phyloP scores from a whole-genome alignment of 2,113 vertebrate species.

The Hippocampus comes region DNA sequence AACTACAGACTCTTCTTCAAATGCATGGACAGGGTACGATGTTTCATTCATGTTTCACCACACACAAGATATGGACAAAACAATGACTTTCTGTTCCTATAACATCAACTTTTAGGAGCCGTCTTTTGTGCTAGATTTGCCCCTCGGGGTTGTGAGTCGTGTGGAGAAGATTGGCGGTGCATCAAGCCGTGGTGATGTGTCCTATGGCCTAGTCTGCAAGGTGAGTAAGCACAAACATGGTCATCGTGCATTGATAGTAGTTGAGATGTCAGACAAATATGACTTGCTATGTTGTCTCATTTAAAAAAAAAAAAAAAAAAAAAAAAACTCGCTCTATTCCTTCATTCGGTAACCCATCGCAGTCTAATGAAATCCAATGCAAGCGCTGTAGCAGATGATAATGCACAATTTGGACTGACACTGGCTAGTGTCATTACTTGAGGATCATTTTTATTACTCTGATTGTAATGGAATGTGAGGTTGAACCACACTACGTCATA shows the following conservation, averaged over 20 bases:
- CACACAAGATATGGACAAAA: neutral
- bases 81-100: slow-evolving; percentile 4
- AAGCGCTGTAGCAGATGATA: too few relatives aligned
- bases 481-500: too few relatives aligned
- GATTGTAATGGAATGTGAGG: too few relatives aligned
- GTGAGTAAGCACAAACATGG: slow-evolving; percentile 60
- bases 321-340: too few relatives aligned
- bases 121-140: slow-evolving; percentile 89
- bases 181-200: slow-evolving; percentile 86
- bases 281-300: too few relatives aligned
- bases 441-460: too few relatives aligned
- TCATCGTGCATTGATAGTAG: neutral
- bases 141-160: slow-evolving; percentile 91
- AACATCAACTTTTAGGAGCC: slow-evolving; percentile 77
- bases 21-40: slow-evolving; percentile 86
- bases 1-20: slow-evolving; percentile 96
- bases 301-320: too few relatives aligned
- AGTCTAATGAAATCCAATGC: too few relatives aligned
- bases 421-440: too few relatives aligned
- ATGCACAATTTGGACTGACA: too few relatives aligned
- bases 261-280: neutral
- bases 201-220: slow-evolving; percentile 90
- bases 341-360: too few relatives aligned
- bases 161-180: slow-evolving; percentile 91
- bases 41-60: neutral